Evolutionary conservation across 2,113 vertebrate species (phyloP), one percentile per base, ranked within the genome.

Genomic region (Camelus bactrianus): DNA sequence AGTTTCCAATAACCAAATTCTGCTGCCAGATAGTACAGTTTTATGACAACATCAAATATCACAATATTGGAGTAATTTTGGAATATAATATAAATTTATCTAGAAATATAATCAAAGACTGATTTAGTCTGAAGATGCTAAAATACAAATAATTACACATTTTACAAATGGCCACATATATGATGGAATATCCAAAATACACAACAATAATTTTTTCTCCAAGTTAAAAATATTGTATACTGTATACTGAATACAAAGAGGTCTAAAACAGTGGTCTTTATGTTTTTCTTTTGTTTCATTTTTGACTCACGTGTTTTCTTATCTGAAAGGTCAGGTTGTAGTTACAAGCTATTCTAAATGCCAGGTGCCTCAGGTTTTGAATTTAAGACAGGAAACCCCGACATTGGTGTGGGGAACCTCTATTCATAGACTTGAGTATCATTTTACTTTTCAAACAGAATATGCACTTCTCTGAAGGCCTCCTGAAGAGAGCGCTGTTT

Each of bases 291-390:
- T 46, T 67, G 38, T 52, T 60, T 75, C 28, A 46, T 42, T 77
- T 72, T 15, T 67, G 91, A 94, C 48, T 54, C 50, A 28, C 3
- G 26, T 69, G 3, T 79, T 82, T 92, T 79, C 54, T 94, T 75
- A 50, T 70, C 20, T 81, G 38, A 70, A 54, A 96, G 13, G 13
- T n/a, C 73, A 81, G 38, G 8, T 64, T 89, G 6, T 83, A 38
- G 19, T 93, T 85, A 58, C 20, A 97, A 93, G 50, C 9, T 92
- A 16, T 72, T 86, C 95, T 73, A 96, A 83, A 76, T 93, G 38
- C 9, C 76, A 88, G 11, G 20, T 90, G 8, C 3, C 56, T 95
- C 84, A 9, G 16, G 46, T 84, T 93, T 89, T 87, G 15, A 79
- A 89, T 32, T 91, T 58, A 60, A 83, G 42, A 62, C n/a, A 42